A percentile compares a stretch with the other conserved stretches of the same genome.
Evolutionary conservation across 2,888 invertebrate genomes (phyloP).

Genomic region (Melieria omissa): DNA sequence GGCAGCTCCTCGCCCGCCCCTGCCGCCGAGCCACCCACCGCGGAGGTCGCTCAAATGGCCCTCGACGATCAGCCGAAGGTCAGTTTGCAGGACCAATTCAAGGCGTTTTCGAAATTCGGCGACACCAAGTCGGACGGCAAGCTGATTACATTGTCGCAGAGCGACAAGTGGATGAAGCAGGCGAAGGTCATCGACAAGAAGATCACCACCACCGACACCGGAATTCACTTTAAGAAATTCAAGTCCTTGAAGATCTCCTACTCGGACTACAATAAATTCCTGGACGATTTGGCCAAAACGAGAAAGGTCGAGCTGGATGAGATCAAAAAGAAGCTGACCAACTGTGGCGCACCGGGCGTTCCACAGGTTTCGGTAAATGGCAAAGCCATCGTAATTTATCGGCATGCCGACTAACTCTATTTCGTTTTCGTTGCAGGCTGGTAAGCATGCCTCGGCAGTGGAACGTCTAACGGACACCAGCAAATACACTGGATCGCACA

Average conservation of each 20-base stretch:
- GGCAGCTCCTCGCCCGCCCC: constrained; percentile 46
- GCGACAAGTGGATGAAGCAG: constrained; percentile 95
- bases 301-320: constrained; percentile 84
- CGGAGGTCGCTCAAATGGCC: constrained; percentile 63
- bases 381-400: too few species aligned
- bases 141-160: constrained; percentile 86
- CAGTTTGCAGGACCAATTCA: constrained; percentile 77
- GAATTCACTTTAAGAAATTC: constrained; percentile 88
- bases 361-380: constrained; percentile 55
- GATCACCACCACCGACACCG: constrained; percentile 90
- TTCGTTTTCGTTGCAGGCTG: constrained; percentile 54
- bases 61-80: constrained; percentile 61
- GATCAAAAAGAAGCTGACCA: constrained; percentile 82
- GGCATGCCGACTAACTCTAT: background rate
- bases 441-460: constrained; percentile 66
- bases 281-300: constrained; percentile 86
- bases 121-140: constrained; percentile 88
- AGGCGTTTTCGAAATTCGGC: constrained; percentile 87
- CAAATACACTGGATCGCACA: constrained; percentile 89
- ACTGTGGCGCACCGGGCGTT: constrained; percentile 82
- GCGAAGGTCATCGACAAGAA: constrained; percentile 86
- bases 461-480: constrained; percentile 86
- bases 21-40: constrained; percentile 56
- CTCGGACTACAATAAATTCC: constrained; percentile 84
- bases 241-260: constrained; percentile 82